These are phyloP conservation scores for rabbit (Oryctolagus cuniculus) DNA, from an alignment of 2,113 vertebrate species.

Conservation along the genomic window mOryCun1.1 NC_091439.1:42092001-42092500, in stretches of 20 bases:
- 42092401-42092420: no score
- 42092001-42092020: not conserved
- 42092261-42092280: not conserved
- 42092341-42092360: no score
- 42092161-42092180: not conserved
- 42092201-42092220: not conserved
- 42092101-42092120: not conserved
- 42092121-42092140: not conserved
- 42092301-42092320: no score
- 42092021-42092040: not conserved
- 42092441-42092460: no score
- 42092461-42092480: no score
- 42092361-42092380: no score
- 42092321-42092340: no score
- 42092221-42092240: not conserved
- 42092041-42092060: not conserved
- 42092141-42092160: not conserved
- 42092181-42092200: not conserved
- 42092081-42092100: not conserved
- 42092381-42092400: no score
- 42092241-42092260: not conserved
- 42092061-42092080: accelerated
- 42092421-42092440: no score
- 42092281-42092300: no score
- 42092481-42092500: no score